A percentile compares a stretch with the other conserved stretches of the same genome.
phyloP scores from a whole-genome alignment of 30 jellyfish, hydroid and myxozoan species.

The Cassiopea andromeda region DNA sequence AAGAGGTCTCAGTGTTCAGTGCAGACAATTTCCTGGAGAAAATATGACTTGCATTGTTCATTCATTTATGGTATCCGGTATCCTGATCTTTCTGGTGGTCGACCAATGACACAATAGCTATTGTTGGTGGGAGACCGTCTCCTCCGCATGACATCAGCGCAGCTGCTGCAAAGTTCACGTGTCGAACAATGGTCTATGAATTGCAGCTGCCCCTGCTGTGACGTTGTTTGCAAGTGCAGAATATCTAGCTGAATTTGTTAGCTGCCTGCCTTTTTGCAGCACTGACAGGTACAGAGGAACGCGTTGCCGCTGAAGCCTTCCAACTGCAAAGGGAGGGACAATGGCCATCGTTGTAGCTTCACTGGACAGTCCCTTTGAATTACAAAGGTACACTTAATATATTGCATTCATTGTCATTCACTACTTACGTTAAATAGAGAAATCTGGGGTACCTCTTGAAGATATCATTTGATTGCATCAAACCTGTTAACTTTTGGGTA shows the following conservation, averaged over 20 bases:
- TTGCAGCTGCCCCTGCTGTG: slow-evolving; percentile 29
- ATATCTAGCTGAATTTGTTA: not conserved
- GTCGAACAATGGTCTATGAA: not conserved
- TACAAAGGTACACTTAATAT: not conserved
- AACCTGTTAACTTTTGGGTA: too few species aligned
- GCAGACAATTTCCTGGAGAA: too few species aligned
- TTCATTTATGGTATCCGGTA: too few species aligned
- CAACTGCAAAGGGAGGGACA: not conserved
- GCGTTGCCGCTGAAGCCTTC: not conserved
- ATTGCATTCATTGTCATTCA: not conserved
- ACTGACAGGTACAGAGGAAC: not conserved
- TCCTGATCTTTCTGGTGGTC: not conserved
- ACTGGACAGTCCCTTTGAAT: not conserved
- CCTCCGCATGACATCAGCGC: slow-evolving; percentile 3
- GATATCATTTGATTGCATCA: too few species aligned
- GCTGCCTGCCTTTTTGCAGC: slow-evolving; percentile 3
- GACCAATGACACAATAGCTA: not conserved
- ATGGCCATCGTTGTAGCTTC: too few species aligned
- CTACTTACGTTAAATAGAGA: too few species aligned
- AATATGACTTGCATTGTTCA: too few species aligned
- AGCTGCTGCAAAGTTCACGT: slow-evolving; percentile 12
- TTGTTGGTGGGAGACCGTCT: not conserved
- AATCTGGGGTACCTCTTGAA: too few species aligned
- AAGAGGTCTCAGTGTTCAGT: too few species aligned
- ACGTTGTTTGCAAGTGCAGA: slow-evolving; percentile 6